Evolutionary conservation across 2,888 invertebrate species (phyloP), one percentile per base, ranked within the genome.

Genomic region (Melanostoma mellinum): DNA sequence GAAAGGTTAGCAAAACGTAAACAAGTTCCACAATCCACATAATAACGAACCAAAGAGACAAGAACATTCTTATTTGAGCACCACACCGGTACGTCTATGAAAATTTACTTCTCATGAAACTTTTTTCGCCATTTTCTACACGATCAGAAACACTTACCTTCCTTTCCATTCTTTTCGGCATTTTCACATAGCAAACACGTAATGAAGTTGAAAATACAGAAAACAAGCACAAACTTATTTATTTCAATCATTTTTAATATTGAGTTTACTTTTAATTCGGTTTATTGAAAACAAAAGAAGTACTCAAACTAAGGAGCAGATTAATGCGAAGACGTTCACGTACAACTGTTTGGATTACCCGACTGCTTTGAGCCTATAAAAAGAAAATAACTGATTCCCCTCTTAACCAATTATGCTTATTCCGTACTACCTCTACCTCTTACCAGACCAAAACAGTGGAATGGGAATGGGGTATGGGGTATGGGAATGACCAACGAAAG

Each of bases 301-400:
- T 53, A 74, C 33, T 68, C 35, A 9, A 78, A 36, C 69, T 65
- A 30, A 65, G 63, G 63, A 65, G 78, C 56, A 74, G 44, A 55
- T 60, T 36, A 67, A 71, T 71, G 52, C 67, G 71, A 71, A 40
- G 78, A 65, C 44, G 84, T 79, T 71, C 74, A 75, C 79, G 74
- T 71, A 38, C 69, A 71, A 84, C 84, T 84, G 84, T 42, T 74
- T 71, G 74, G 56, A 67, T 79, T 52, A 67, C 42, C 48, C 79
- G 67, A 75, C 65, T 74, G 71, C 69, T 53, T 46, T 60, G 79
- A 71, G 84, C 74, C 79, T 84, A 84, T 84, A 84, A 84, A 84
- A 84, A 79, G 79, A 84, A 79, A 84, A 78, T 78, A 71, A 74
- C 55, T 74, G 4, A 42, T 75, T 75, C 71, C 79, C 84, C 76